A percentile compares a stretch with the other conserved stretches of the same genome.
phyloP scores from a whole-genome alignment of 2,797 vertebrate genomes.

The Luscinia megarhynchos region DNA sequence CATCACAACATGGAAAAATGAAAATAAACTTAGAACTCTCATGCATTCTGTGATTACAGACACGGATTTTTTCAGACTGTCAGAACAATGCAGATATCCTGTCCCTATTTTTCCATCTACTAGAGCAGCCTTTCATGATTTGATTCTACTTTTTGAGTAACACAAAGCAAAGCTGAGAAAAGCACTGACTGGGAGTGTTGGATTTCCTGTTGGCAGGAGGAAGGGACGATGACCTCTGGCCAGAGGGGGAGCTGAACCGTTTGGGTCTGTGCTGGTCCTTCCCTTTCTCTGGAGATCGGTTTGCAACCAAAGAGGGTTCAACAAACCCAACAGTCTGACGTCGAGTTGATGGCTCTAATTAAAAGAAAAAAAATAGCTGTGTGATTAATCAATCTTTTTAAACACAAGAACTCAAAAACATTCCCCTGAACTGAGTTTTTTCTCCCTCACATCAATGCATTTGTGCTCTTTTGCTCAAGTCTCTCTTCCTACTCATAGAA shows the following conservation, averaged over 20 bases:
- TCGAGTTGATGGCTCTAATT: constrained; percentile 78
- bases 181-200: constrained; percentile 84
- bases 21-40: neutral
- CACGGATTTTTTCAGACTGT: neutral
- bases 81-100: neutral
- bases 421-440: neutral
- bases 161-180: neutral
- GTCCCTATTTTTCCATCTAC: neutral
- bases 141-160: neutral
- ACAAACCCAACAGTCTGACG: constrained; percentile 82
- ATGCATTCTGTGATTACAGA: neutral
- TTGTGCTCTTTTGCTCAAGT: neutral
- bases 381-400: neutral
- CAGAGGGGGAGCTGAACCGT: constrained; percentile 79
- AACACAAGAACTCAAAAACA: neutral
- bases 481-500: neutral
- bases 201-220: constrained; percentile 86
- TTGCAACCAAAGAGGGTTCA: constrained; percentile 70
- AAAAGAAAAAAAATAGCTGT: neutral
- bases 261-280: constrained; percentile 72
- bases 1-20: neutral
- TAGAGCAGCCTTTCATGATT: neutral
- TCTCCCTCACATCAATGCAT: neutral
- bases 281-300: constrained; percentile 82
- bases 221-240: constrained; percentile 91